These are phyloP conservation scores for Rhodophaea formosa DNA, from an alignment of 2,888 invertebrate species.

Conservation along the genomic window DNA sequence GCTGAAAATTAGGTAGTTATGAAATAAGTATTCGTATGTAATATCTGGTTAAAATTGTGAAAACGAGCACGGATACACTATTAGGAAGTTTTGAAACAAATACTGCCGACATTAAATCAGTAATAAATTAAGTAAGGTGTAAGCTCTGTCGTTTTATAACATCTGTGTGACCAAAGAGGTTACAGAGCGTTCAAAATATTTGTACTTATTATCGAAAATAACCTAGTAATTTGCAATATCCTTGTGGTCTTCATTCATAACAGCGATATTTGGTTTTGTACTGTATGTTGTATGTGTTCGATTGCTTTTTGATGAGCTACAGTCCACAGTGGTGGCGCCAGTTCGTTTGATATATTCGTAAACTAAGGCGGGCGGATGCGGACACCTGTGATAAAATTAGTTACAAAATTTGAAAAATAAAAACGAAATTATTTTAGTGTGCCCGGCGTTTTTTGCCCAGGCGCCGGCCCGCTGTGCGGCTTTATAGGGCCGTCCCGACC, in stretches of 20 bases:
- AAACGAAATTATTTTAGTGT: conserved; percentile 75
- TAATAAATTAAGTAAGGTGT: conserved; percentile 58
- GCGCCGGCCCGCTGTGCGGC: conserved; percentile 35
- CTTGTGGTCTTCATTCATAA: conserved; percentile 79
- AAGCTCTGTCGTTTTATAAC: conserved; percentile 40
- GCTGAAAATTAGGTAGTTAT: conserved; percentile 73
- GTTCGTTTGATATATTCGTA: conserved; percentile 75
- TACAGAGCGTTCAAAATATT: conserved; percentile 57
- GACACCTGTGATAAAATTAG: conserved; percentile 78
- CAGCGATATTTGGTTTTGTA: conserved; percentile 64
- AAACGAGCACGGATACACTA: conserved; percentile 78
- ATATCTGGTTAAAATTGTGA: conserved; percentile 58
- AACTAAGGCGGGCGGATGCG: conserved; percentile 76
- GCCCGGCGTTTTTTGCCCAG: conserved; percentile 39
- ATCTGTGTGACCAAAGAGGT: conserved; percentile 29
- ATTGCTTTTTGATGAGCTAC: conserved; percentile 55
- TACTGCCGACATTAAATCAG: conserved; percentile 72
- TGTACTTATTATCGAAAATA: conserved; percentile 52
- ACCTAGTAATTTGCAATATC: conserved; percentile 71
- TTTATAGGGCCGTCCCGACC: conserved; percentile 16
- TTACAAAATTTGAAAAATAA: conserved; percentile 64
- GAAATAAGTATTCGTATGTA: conserved; percentile 72
- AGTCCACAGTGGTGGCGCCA: conserved; percentile 57
- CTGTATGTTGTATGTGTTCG: conserved; percentile 51
- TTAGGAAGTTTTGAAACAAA: conserved; percentile 69